Conservation (phyloP, 2,888 invertebrate species). For the Anorthoa munda region DNA sequence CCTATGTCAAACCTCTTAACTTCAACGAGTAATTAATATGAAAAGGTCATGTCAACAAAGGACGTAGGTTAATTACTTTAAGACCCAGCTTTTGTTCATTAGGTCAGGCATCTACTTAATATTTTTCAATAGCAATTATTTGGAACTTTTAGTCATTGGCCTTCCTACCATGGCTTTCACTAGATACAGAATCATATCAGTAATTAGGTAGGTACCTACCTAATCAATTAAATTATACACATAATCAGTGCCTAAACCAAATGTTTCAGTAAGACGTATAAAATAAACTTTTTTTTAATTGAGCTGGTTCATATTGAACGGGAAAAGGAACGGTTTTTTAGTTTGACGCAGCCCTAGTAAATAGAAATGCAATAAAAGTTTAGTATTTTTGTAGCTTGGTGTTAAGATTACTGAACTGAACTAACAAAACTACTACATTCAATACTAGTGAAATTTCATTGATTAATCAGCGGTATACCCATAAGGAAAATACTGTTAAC, state of each 20-base stretch:
- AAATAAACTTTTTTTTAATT: too few species aligned
- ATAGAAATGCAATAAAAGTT: neutral
- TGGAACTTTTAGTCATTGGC: neutral
- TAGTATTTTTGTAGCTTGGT: neutral
- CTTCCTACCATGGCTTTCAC: neutral
- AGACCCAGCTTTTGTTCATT: constrained; percentile 13
- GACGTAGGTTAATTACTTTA: constrained; percentile 20
- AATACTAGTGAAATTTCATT: constrained; percentile 37
- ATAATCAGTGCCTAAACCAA: too few species aligned
- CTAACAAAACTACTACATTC: neutral
- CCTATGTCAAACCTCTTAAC: neutral
- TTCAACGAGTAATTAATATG: constrained; percentile 10
- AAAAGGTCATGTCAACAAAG: constrained; percentile 14
- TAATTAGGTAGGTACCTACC: too few species aligned
- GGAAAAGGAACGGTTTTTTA: neutral
- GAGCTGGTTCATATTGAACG: too few species aligned
- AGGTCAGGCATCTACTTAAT: neutral
- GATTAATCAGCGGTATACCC: constrained; percentile 60
- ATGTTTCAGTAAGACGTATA: too few species aligned
- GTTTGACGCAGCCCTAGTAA: neutral
- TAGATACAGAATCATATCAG: too few species aligned
- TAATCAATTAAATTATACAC: too few species aligned
- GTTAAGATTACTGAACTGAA: neutral
- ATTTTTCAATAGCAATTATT: neutral
- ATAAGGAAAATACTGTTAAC: constrained; percentile 57